These are phyloP conservation scores for Serilophus lunatus DNA, from an alignment of 2,113 vertebrate genomes.

Conservation along the genomic window DNA sequence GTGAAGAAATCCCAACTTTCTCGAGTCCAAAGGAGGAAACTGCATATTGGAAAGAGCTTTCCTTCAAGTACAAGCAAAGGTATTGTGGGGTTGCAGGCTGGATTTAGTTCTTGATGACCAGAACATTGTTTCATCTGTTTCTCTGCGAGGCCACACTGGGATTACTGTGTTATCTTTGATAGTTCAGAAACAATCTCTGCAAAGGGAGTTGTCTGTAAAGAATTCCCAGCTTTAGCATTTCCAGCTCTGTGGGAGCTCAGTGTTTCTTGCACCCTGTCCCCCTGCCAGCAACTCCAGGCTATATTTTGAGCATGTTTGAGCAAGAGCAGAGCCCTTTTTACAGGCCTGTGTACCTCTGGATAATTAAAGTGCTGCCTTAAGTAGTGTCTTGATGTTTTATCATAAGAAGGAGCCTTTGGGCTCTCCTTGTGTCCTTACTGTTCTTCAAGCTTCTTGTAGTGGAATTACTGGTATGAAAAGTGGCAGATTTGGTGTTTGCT, in stretches of 20 bases:
- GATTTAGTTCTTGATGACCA: background rate
- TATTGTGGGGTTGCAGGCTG: slow-evolving; percentile 48
- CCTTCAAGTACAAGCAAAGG: slow-evolving; percentile 94
- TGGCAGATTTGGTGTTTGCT: background rate
- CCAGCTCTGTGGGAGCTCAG: background rate
- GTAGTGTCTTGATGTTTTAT: slow-evolving; percentile 14
- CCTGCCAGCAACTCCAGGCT: background rate
- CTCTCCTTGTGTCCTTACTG: background rate
- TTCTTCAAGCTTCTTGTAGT: background rate
- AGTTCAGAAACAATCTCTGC: background rate
- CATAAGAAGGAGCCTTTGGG: background rate
- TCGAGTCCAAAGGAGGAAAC: slow-evolving; percentile 94
- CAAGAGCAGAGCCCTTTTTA: slow-evolving; percentile 8
- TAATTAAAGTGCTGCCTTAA: slow-evolving; percentile 31
- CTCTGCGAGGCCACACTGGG: background rate
- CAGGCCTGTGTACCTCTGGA: background rate
- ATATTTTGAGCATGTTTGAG: slow-evolving; percentile 18
- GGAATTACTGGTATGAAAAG: slow-evolving; percentile 10
- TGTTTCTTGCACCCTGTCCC: background rate
- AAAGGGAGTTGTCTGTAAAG: background rate
- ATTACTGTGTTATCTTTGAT: background rate
- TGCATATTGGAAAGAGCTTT: slow-evolving; percentile 93
- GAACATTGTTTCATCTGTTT: background rate
- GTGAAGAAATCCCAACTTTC: slow-evolving; percentile 94
- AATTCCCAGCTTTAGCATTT: background rate